These are phyloP conservation scores for Oryzias celebensis DNA, from an alignment of 2,113 vertebrate species.

Conservation along the genomic window DNA sequence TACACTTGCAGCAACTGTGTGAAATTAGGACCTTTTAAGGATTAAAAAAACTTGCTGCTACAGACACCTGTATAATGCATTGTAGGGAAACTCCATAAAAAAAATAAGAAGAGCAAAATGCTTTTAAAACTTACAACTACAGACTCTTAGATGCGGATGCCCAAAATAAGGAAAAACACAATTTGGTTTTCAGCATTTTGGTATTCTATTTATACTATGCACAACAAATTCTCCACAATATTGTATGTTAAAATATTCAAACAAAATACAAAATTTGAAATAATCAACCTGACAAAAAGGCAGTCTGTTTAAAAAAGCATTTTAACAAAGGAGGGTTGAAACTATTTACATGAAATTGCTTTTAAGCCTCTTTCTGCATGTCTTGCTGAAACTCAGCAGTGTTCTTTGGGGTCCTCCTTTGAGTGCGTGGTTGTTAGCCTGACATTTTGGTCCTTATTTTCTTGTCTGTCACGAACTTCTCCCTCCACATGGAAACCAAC, in stretches of 20 bases:
- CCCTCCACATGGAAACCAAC: constrained; percentile 89
- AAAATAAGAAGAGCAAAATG: constrained; percentile 55
- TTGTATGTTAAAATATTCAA: constrained; percentile 25
- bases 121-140: constrained; percentile 45
- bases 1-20: too few relatives aligned
- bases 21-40: too few relatives aligned
- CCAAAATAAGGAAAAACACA: constrained; percentile 69
- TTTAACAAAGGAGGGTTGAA: constrained; percentile 1
- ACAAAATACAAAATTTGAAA: constrained; percentile 13
- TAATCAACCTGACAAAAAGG: neutral
- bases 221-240: constrained; percentile 28
- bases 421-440: constrained; percentile 82
- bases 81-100: constrained; percentile 28
- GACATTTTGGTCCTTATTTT: constrained; percentile 71
- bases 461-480: constrained; percentile 68
- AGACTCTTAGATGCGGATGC: constrained; percentile 26
- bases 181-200: constrained; percentile 53
- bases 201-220: constrained; percentile 19
- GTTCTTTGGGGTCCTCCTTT: constrained; percentile 65
- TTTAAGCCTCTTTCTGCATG: neutral
- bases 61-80: neutral
- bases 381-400: constrained; percentile 29
- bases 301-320: constrained; percentile 10
- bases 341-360: constrained; percentile 33
- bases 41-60: neutral